A percentile compares a stretch with the other conserved stretches of the same genome.
These are phyloP conservation scores for Drosophila algonquin DNA, from an alignment of 2,888 invertebrate species.

Conservation along the genomic window DNA sequence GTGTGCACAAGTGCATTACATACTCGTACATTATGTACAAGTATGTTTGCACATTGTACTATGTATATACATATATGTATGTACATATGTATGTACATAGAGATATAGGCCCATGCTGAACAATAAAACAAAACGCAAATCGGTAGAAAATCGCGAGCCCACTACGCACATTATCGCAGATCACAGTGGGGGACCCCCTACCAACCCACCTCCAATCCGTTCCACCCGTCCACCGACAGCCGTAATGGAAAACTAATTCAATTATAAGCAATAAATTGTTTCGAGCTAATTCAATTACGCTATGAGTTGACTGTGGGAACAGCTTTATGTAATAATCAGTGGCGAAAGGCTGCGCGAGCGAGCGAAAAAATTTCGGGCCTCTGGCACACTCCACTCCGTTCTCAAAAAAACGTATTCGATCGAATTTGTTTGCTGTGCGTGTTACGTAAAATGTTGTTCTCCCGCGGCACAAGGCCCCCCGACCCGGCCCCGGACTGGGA, in stretches of 20 bases:
- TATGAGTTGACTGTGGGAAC: constrained; percentile 23
- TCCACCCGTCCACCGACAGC: neutral
- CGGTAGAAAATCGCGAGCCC: neutral
- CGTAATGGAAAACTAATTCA: constrained; percentile 56
- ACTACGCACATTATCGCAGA: neutral
- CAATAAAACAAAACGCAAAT: neutral
- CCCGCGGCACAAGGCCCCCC: neutral
- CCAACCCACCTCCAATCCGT: too few species aligned
- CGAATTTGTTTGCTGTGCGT: constrained; percentile 57
- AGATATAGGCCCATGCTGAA: constrained; percentile 1
- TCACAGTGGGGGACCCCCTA: neutral
- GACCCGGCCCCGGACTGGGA: constrained; percentile 2
- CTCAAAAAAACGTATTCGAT: constrained; percentile 54
- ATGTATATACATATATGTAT: constrained; percentile 10
- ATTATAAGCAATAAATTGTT: constrained; percentile 62
- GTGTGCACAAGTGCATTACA: constrained; percentile 20
- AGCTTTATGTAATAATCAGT: constrained; percentile 59
- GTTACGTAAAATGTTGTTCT: constrained; percentile 65
- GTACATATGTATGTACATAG: constrained; percentile 1
- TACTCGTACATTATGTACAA: constrained; percentile 3
- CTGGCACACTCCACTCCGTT: constrained; percentile 4
- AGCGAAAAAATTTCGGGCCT: constrained; percentile 10
- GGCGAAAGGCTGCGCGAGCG: constrained; percentile 9
- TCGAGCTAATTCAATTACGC: constrained; percentile 38
- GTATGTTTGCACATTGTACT: constrained; percentile 19